Evolutionary conservation across 1,140 invertebrate species (phyloP).

Genomic region (Drosophila pruinosa): DNA sequence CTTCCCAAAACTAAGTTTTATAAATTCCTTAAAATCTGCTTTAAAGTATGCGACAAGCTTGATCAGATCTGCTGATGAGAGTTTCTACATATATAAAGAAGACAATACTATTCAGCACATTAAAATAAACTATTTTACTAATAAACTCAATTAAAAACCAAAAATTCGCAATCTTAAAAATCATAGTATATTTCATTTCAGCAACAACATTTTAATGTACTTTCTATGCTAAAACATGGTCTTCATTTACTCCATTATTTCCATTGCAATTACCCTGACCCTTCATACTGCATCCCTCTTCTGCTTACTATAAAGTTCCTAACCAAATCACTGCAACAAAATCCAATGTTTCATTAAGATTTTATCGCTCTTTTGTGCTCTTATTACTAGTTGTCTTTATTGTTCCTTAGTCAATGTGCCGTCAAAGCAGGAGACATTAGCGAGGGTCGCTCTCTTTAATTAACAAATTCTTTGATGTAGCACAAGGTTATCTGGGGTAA

Average conservation of each 20-base stretch:
- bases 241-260: neutral
- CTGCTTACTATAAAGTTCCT: neutral
- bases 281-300: neutral
- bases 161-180: too few species aligned
- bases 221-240: neutral
- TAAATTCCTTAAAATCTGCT: too few species aligned
- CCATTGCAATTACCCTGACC: neutral
- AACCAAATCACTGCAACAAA: constrained; percentile 48
- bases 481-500: constrained; percentile 45
- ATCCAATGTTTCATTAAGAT: constrained; percentile 54
- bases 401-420: constrained; percentile 26
- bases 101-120: too few species aligned
- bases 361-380: constrained; percentile 24
- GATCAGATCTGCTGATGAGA: too few species aligned
- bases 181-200: too few species aligned
- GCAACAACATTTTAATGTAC: neutral
- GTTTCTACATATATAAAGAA: too few species aligned
- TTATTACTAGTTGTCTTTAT: constrained; percentile 1
- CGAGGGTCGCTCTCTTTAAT: constrained; percentile 45
- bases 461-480: constrained; percentile 52
- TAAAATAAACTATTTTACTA: too few species aligned
- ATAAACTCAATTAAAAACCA: too few species aligned
- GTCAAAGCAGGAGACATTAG: constrained; percentile 47
- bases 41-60: too few species aligned
- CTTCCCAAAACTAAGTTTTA: too few species aligned